Evolutionary conservation across 1,140 invertebrate genomes (phyloP), one percentile per base, ranked within the genome.

Genomic region (Drosophila miranda): DNA sequence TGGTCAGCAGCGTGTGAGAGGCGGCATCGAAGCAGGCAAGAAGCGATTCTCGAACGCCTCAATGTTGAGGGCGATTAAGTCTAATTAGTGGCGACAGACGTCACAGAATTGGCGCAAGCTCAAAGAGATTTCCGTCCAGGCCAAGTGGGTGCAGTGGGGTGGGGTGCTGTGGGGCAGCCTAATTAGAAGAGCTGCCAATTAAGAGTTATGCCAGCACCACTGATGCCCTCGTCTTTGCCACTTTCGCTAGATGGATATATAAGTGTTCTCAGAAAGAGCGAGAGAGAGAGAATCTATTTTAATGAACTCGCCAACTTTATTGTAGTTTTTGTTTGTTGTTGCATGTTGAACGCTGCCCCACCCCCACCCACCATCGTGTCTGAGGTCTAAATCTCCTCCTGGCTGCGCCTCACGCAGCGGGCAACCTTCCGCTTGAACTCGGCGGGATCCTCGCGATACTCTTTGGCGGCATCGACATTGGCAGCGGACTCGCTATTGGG

Each of bases 401-500:
- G 83, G 43, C 83, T 99, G 94, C 97, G 98, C 92, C 98, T 94
- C 84, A 99, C 98, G 93, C 97, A 99, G 91, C 96, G 94, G 75
- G 97, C 96, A 78, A 99, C 98, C 94, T 98, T 98, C 92, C 96
- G 94, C 93, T 98, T 99, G 93, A 99, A 99, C 92, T 98, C 97
- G 90, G 94, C 92, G 93, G 97, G 98, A 91, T 97, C 96, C 93
- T 99, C 98, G 91, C 83, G 84, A 64, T 73, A 88, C 51, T 88
- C 83, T 56, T 88, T 88, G 89, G 99, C 98, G 84, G 99, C 99
- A 95, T 99, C 99, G 78, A 99, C 98, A 94, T 99, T 99, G 82
- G 99, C 99, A 75, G 98, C 98, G 91, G 97, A 99, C 94, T 99
- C 98, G 93, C 99, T 98, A 93, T 99, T 99, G 60, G 99, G 99